Percentiles rank a stretch among this genome's conserved stretches.
phyloP scores from a whole-genome alignment of 2,113 vertebrate genomes.

The Antechinus stuartii region DNA sequence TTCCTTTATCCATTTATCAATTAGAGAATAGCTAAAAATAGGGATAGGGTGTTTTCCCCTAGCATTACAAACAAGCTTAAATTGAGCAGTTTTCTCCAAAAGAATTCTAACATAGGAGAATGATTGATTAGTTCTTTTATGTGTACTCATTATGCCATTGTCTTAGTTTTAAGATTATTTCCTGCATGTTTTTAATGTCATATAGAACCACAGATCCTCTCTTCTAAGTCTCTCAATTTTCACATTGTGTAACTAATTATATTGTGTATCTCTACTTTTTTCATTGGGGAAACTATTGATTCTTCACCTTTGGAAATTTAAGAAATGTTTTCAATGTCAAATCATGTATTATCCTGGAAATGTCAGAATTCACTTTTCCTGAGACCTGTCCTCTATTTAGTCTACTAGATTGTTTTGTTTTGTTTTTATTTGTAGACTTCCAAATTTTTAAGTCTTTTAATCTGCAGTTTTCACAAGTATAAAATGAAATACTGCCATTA shows the following conservation, averaged over 20 bases:
- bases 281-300: not conserved
- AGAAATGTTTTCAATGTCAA: not conserved
- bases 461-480: constrained; percentile 1
- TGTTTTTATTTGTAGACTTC: constrained; percentile 17
- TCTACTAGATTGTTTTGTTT: not conserved
- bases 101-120: not conserved
- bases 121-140: not conserved
- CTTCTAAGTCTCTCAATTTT: constrained; percentile 45
- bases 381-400: not conserved
- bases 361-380: constrained; percentile 31
- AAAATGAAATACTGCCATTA: not conserved
- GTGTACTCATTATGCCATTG: too few relatives aligned
- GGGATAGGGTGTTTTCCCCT: not conserved
- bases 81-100: not conserved
- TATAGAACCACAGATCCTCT: not conserved
- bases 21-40: not conserved
- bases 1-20: not conserved
- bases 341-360: constrained; percentile 24
- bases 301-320: constrained; percentile 15
- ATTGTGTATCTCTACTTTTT: constrained; percentile 16
- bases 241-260: not conserved
- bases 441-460: constrained; percentile 19
- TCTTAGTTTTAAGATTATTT: not conserved
- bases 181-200: constrained; percentile 29
- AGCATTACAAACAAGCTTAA: not conserved